Evolutionary conservation across 2,113 vertebrate genomes (phyloP), one percentile per base, ranked within the genome.

Genomic region (Struthidea cinerea): DNA sequence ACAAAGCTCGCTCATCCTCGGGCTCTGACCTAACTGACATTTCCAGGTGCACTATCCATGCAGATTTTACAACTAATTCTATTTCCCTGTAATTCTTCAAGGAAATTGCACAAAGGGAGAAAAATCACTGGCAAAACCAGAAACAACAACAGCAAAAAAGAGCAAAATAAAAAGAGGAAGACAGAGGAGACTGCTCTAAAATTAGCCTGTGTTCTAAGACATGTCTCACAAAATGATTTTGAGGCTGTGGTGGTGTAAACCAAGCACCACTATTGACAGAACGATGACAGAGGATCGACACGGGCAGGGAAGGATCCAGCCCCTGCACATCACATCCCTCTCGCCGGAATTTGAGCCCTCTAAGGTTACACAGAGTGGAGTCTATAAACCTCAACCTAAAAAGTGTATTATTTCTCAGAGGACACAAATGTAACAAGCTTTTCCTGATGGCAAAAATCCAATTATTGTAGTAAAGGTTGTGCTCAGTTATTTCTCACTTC

Each of bases 361-460:
- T 75, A 85, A 96, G 96, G 91, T 95, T 96, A 85, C 86, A n/a
- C n/a, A 35, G 75, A 97, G 95, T 79, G 84, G 90, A 92, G 92
- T 97, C 95, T 95, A 95, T 95, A 96, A 97, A 97, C 84, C 92
- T 84, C 88, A 95, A 44, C 57, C 87, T 94, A 89, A 96, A 96
- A 96, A 64, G 67, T n/a, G n/a, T 70, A 75, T 96, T 96, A 97
- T 97, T 97, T 97, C 96, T 97, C 92, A 89, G 93, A 95, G 94
- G 94, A 96, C 85, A 94, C 94, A 92, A 71, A 89, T 65, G 93
- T 92, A 91, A 92, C 91, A 95, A 97, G 93, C 71, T 92, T 88
- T 74, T 93, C 92, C 87, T 96, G 96, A 97, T 92, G 96, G 96
- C 88, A 96, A 96, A 96, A 97, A 97, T 96, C 97, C 96, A 98